These are phyloP conservation scores for Cassiopea xamachana DNA, from an alignment of 30 jellyfish, hydroid and myxozoan species.

Conservation along the genomic window DNA sequence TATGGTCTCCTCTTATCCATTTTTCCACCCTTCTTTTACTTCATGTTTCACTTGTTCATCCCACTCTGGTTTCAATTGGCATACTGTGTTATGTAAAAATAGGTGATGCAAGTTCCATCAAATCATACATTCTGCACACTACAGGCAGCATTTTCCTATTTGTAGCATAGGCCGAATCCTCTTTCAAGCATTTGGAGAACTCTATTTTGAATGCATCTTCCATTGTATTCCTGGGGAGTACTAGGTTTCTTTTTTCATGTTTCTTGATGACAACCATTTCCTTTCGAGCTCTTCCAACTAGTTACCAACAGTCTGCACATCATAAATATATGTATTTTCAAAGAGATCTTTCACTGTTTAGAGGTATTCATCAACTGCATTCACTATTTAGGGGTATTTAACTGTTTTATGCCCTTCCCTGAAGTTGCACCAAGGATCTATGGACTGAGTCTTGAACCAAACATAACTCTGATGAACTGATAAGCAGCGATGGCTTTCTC, in stretches of 20 bases:
- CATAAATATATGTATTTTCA: conserved; percentile 20
- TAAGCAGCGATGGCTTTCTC: conserved; percentile 17
- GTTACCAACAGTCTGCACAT: conserved; percentile 4
- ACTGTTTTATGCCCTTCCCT: conserved; percentile 51
- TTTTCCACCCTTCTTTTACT: conserved; percentile 20
- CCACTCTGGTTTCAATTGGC: conserved; percentile 28
- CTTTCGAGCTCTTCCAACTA: conserved; percentile 42
- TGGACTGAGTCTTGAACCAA: conserved; percentile 77
- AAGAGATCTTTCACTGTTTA: conserved; percentile 8
- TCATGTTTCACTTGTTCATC: conserved; percentile 29
- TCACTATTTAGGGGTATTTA: background rate
- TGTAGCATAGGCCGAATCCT: conserved; percentile 26
- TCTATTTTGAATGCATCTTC: conserved; percentile 33
- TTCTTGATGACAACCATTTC: conserved; percentile 21
- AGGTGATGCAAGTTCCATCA: conserved; percentile 31
- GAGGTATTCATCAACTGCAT: background rate
- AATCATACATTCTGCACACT: conserved; percentile 37
- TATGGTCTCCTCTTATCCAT: conserved; percentile 39
- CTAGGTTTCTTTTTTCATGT: conserved; percentile 36
- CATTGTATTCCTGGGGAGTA: conserved; percentile 58
- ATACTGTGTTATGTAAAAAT: conserved; percentile 21
- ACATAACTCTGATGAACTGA: conserved; percentile 80
- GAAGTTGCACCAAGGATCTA: conserved; percentile 72
- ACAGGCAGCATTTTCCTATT: conserved; percentile 52
- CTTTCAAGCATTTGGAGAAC: conserved; percentile 33